Base-by-base conservation (phyloP, 2,797 vertebrate genomes). In the Strix occidentalis region DNA sequence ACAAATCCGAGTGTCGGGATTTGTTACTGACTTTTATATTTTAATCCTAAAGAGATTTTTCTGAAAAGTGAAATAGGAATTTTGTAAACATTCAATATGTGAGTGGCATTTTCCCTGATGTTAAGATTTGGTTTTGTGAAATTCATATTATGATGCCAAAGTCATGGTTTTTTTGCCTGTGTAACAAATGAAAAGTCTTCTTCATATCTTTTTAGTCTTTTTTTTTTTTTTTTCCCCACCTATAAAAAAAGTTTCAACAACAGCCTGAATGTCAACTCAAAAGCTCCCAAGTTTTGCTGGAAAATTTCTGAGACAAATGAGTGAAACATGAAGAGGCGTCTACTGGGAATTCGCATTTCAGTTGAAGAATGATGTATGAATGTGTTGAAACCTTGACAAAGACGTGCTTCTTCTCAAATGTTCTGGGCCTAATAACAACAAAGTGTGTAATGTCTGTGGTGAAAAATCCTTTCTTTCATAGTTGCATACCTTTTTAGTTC, bases 331-430 rank as follows among this genome's bases (percentile, higher is more conserved):
- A 88, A 77, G 91, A 90, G 45, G 41, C 1, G 0, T 91, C 85
- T 68, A 1, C 46, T 58, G 83, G 87, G 87, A 93, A 86, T 95
- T 96, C 1, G 0, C 23, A 4, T 71, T 91, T 56, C 54, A 35
- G 25, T 88, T 87, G 60, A 93, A 51, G 75, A 89, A 88, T 85
- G 75, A 91, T 80, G 68, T 70, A 84, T 83, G 79, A 87, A 37
- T 85, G n/a, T 92, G 60, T 71, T 91, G 85, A 94, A 91, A 91
- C 50, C 43, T 93, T 88, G 85, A 93, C 93, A 95, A 87, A 91
- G 91, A 20, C 5, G 0, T 86, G 61, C 72, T 93, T 95, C 91
- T 90, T 90, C 83, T 95, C 57, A 85, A 92, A 50, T 54, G 61
- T 75, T 78, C 60, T 51, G 60, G 28, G 64, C 64, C 57, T 86